Percentiles rank a stretch among this genome's conserved stretches.
phyloP scores from a whole-genome alignment of 2,888 invertebrate genomes.

The Leptinotarsa rubiginosa region DNA sequence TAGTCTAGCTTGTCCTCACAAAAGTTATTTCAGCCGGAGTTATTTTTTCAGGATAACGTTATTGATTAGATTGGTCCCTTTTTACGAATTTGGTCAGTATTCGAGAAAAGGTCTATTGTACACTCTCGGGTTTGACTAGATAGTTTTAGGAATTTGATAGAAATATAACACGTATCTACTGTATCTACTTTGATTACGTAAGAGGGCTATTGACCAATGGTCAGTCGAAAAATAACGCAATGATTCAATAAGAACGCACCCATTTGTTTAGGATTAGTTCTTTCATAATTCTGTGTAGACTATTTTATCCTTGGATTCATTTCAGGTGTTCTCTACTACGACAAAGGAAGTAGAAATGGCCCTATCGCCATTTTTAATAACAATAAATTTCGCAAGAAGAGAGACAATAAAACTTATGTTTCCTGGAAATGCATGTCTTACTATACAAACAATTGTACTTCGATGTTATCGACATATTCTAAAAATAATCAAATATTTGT shows the following conservation, averaged over 20 bases:
- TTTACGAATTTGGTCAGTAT: background rate
- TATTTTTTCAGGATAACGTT: too few species aligned
- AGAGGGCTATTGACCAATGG: too few species aligned
- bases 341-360: background rate
- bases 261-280: too few species aligned
- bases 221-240: too few species aligned
- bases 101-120: background rate
- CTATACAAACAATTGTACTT: background rate
- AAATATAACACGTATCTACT: too few species aligned
- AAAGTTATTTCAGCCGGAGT: too few species aligned
- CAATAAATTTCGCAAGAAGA: constrained; percentile 1
- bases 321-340: constrained; percentile 10
- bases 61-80: background rate
- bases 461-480: background rate
- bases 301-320: background rate
- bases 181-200: too few species aligned
- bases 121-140: too few species aligned
- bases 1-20: too few species aligned
- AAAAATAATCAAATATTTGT: background rate
- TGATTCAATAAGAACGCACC: too few species aligned
- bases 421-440: constrained; percentile 6
- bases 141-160: too few species aligned
- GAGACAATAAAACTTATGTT: background rate
- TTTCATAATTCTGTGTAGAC: too few species aligned
- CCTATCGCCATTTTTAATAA: background rate